These are phyloP conservation scores for Brachionus manjavacas DNA, from an alignment of 1,140 invertebrate species.

Conservation along the genomic window DNA sequence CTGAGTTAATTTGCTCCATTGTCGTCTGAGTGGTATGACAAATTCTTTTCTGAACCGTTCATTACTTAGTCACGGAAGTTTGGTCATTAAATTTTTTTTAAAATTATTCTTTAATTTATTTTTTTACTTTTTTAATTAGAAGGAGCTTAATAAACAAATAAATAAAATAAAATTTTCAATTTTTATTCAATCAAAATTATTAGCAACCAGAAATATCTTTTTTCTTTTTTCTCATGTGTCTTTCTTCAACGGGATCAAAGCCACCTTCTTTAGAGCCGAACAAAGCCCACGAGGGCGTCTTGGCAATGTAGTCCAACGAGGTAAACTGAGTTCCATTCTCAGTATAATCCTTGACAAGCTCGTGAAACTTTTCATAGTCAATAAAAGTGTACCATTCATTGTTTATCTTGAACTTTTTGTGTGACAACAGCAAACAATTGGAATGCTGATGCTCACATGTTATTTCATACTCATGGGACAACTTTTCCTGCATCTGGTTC, in stretches of 20 bases:
- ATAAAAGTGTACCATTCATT: slow-evolving; percentile 66
- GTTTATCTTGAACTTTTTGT: slow-evolving; percentile 63
- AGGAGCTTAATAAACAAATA: neutral
- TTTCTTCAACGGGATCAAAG: slow-evolving; percentile 63
- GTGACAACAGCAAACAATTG: slow-evolving; percentile 64
- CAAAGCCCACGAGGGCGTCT: slow-evolving; percentile 63
- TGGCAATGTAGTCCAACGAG: slow-evolving; percentile 61
- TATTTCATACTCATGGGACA: slow-evolving; percentile 59
- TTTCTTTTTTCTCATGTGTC: slow-evolving; percentile 59
- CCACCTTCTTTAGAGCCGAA: slow-evolving; percentile 62
- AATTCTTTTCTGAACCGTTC: too few species aligned
- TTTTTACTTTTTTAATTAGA: neutral
- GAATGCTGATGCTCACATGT: slow-evolving; percentile 67
- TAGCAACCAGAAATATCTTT: slow-evolving; percentile 28
- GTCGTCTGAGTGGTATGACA: too few species aligned
- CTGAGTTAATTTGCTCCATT: too few species aligned
- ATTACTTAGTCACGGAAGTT: too few species aligned
- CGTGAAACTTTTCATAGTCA: slow-evolving; percentile 63
- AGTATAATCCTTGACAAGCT: slow-evolving; percentile 57
- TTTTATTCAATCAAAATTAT: neutral
- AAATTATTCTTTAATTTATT: too few species aligned
- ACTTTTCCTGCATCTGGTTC: slow-evolving; percentile 43
- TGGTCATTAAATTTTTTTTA: too few species aligned
- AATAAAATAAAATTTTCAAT: neutral
- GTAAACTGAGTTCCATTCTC: slow-evolving; percentile 58